Conservation (phyloP, 2,113 vertebrate genomes). For the Chinchilla lanigera region DNA sequence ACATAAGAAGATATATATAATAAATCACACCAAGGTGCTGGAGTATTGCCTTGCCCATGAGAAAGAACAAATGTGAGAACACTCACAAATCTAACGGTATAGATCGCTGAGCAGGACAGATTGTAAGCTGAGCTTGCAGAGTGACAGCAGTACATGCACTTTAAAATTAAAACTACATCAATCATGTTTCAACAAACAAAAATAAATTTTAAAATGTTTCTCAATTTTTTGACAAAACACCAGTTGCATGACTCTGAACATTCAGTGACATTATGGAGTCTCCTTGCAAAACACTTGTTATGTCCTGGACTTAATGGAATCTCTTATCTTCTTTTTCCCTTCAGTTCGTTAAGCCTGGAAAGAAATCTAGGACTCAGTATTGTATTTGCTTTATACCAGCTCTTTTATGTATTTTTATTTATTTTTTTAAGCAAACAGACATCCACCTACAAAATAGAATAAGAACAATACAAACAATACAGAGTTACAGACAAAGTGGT, state of each 20-base stretch:
- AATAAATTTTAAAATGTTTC: neutral
- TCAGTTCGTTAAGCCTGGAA: neutral
- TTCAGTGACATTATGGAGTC: neutral
- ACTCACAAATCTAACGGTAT: neutral
- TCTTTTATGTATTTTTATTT: no score
- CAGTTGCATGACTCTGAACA: neutral
- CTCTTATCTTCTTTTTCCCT: neutral
- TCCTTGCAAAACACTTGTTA: neutral
- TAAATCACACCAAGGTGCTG: neutral
- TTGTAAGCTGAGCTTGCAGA: neutral
- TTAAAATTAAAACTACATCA: neutral
- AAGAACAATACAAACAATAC: no score
- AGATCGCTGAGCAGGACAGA: neutral
- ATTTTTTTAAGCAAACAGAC: no score
- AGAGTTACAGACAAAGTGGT: no score
- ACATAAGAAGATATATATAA: neutral
- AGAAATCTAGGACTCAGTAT: neutral
- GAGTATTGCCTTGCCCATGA: neutral
- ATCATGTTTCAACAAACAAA: neutral
- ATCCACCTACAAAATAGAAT: no score
- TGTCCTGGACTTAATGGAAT: neutral
- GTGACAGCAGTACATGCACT: neutral
- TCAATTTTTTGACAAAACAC: neutral
- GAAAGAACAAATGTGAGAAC: neutral
- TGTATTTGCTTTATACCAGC: neutral